Conservation (phyloP, 2,113 vertebrate genomes). For the Gobius niger region DNA sequence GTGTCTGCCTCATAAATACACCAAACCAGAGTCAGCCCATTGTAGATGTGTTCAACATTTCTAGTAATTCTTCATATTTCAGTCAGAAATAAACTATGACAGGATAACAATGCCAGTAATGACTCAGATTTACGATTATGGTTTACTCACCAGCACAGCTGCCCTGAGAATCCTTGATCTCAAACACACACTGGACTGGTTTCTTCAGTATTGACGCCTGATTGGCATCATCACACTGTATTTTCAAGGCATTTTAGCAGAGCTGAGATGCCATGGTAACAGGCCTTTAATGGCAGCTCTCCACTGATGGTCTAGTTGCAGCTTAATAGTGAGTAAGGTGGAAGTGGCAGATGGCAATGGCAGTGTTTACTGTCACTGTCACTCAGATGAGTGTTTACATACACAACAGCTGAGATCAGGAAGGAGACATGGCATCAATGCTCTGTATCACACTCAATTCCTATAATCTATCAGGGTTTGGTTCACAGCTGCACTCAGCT, state of each 20-base stretch:
- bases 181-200: conserved; percentile 26
- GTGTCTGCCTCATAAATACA: not conserved
- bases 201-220: conserved; percentile 27
- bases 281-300: conserved; percentile 24
- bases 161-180: not conserved
- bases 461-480: not conserved
- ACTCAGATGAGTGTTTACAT: conserved; percentile 45
- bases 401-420: conserved; percentile 30
- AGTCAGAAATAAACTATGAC: too few relatives aligned
- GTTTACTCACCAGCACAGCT: not conserved
- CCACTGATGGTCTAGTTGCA: conserved; percentile 37
- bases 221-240: conserved; percentile 28
- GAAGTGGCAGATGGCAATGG: conserved; percentile 59
- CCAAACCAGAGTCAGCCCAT: not conserved
- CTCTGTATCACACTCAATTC: not conserved
- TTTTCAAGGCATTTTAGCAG: conserved; percentile 17
- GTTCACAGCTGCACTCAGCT: conserved; percentile 11
- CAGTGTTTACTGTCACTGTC: conserved; percentile 55
- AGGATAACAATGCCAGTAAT: too few relatives aligned
- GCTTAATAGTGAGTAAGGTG: conserved; percentile 37
- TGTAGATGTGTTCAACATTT: not conserved
- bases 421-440: conserved; percentile 17
- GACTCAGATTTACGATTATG: not conserved
- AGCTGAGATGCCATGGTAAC: conserved; percentile 55
- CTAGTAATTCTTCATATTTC: not conserved